Evolutionary conservation across 2,797 vertebrate species (phyloP).

Genomic region (Rhinophrynus dorsalis): DNA sequence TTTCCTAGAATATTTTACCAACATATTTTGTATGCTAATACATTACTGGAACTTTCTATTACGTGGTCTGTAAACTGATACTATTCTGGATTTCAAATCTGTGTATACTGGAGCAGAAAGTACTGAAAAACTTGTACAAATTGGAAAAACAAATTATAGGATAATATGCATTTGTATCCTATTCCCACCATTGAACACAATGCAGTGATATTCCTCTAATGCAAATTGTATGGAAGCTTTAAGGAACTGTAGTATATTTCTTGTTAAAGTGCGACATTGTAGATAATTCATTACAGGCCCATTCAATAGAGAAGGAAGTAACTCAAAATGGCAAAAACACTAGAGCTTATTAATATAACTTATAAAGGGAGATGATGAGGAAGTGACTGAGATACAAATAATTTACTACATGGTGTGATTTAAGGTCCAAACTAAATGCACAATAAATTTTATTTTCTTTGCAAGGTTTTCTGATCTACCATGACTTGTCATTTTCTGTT

Average conservation of each 20-base stretch:
- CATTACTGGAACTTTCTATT: no score
- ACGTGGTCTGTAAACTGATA: no score
- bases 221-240: conserved; percentile 6
- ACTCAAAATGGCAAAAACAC: conserved; percentile 14
- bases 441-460: conserved; percentile 17
- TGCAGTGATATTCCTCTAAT: conserved; percentile 9
- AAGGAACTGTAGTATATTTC: conserved; percentile 10
- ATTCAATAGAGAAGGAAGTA: conserved; percentile 20
- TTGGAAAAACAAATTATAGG: neutral
- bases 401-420: conserved; percentile 27
- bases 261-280: conserved; percentile 4
- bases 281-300: conserved; percentile 18
- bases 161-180: conserved; percentile 9
- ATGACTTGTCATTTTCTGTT: conserved; percentile 10
- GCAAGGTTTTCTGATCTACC: neutral
- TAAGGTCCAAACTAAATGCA: conserved; percentile 14
- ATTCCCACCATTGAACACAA: conserved; percentile 3
- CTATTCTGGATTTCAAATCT: neutral
- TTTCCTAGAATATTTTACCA: no score
- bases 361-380: conserved; percentile 6
- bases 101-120: conserved; percentile 7
- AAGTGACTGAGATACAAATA: neutral
- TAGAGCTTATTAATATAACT: conserved; percentile 12
- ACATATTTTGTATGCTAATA: no score
- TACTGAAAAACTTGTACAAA: neutral